These are phyloP conservation scores for Megaustenia siamemsis DNA, from an alignment of 2,888 invertebrate species.

Conservation along the genomic window DNA sequence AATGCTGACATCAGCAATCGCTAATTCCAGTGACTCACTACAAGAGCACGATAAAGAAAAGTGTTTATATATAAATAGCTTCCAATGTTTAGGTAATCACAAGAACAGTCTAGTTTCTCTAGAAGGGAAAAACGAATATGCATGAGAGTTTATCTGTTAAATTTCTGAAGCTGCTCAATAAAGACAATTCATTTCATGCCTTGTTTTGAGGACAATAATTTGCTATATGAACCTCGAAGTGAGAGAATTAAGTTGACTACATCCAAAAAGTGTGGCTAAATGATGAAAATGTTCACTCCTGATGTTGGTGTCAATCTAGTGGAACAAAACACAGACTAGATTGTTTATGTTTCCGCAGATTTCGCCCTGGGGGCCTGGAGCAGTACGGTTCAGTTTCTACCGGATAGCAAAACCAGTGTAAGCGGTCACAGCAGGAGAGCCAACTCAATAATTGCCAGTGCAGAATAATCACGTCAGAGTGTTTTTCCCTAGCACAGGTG, in stretches of 20 bases:
- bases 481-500: slow-evolving; percentile 49
- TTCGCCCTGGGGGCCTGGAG: slow-evolving; percentile 28
- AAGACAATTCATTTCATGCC: too few relatives aligned
- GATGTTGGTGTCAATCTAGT: slow-evolving; percentile 36
- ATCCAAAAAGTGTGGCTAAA: slow-evolving; percentile 9
- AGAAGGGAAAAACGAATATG: too few relatives aligned
- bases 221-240: slow-evolving; percentile 27
- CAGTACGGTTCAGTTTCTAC: slow-evolving; percentile 23
- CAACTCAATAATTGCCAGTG: slow-evolving; percentile 47
- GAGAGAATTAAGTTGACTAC: slow-evolving; percentile 23
- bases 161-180: too few relatives aligned
- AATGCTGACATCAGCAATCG: too few relatives aligned
- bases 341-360: slow-evolving; percentile 49
- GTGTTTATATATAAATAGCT: too few relatives aligned
- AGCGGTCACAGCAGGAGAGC: slow-evolving; percentile 43
- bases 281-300: not conserved
- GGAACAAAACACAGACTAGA: slow-evolving; percentile 42
- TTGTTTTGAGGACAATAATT: not conserved
- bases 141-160: too few relatives aligned
- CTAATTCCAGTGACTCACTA: too few relatives aligned
- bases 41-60: too few relatives aligned
- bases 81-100: too few relatives aligned
- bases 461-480: slow-evolving; percentile 46
- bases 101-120: too few relatives aligned
- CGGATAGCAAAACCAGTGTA: not conserved